Conservation (phyloP, 1,140 invertebrate genomes). For the Pachyrhynchus sulphureomaculatus region DNA sequence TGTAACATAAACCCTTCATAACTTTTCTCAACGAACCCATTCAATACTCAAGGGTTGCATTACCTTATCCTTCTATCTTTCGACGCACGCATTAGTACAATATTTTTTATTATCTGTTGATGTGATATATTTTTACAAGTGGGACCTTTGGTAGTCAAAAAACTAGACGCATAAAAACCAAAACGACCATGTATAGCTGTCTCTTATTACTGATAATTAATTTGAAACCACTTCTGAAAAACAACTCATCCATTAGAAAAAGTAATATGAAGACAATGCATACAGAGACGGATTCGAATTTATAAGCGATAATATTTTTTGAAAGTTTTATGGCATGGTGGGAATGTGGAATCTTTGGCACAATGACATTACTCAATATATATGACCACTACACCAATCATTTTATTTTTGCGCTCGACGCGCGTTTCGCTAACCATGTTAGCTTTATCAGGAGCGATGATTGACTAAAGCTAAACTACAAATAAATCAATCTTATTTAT, state of each 20-base stretch:
- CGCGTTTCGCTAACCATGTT: too few species aligned
- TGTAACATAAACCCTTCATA: too few species aligned
- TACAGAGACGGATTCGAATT: slow-evolving; percentile 19
- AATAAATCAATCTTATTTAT: too few species aligned
- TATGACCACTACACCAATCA: too few species aligned
- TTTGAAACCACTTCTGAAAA: slow-evolving; percentile 50
- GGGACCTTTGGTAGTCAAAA: slow-evolving; percentile 31
- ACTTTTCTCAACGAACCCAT: not conserved
- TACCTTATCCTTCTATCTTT: slow-evolving; percentile 16
- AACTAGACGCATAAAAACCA: slow-evolving; percentile 35
- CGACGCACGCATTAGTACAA: not conserved
- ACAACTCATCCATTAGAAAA: slow-evolving; percentile 51
- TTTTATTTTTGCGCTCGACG: too few species aligned
- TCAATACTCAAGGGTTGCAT: slow-evolving; percentile 2
- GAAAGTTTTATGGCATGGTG: too few species aligned
- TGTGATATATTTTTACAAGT: slow-evolving; percentile 39
- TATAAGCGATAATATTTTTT: too few species aligned
- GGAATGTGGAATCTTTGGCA: too few species aligned
- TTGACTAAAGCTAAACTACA: too few species aligned
- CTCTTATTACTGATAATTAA: slow-evolving; percentile 48
- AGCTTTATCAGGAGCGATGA: too few species aligned
- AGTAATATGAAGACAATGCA: slow-evolving; percentile 46
- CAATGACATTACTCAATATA: too few species aligned
- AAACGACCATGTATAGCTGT: too few species aligned
- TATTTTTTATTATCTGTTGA: slow-evolving; percentile 26